phyloP scores from a whole-genome alignment of 2,797 vertebrate species.

The Chloroceryle amazona region DNA sequence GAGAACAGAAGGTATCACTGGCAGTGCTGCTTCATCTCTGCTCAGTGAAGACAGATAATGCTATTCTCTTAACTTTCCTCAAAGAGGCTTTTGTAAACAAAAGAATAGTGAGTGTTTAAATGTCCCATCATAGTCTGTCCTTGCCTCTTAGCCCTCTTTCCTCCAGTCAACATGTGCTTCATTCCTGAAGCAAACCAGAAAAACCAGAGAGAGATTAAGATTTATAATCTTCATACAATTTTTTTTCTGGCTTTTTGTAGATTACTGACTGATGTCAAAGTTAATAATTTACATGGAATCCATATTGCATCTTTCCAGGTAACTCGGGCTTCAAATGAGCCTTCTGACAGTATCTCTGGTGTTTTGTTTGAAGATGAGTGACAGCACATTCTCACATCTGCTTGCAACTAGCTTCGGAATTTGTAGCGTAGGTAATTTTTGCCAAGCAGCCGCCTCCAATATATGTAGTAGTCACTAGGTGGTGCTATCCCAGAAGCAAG shows the following conservation, averaged over 20 bases:
- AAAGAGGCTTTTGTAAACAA: constrained; percentile 24
- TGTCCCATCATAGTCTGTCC: neutral
- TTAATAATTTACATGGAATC: constrained; percentile 13
- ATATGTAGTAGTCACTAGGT: constrained; percentile 55
- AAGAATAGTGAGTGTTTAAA: neutral
- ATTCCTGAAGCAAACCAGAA: neutral
- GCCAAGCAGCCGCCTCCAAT: neutral
- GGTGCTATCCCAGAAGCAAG: constrained; percentile 69
- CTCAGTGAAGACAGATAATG: constrained; percentile 34
- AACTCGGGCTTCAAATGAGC: neutral
- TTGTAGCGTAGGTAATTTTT: neutral
- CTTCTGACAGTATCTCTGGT: neutral
- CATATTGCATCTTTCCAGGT: constrained; percentile 30
- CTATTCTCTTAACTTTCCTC: constrained; percentile 36
- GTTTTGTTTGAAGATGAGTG: constrained; percentile 49
- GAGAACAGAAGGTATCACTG: constrained; percentile 23
- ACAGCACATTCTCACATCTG: constrained; percentile 50
- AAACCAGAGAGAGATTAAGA: neutral
- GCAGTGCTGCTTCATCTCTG: constrained; percentile 35
- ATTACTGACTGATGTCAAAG: neutral
- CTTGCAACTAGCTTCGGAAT: constrained; percentile 51
- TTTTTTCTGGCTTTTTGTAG: constrained; percentile 2
- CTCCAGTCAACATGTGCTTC: neutral
- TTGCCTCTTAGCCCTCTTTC: neutral
- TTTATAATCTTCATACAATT: neutral